These are phyloP conservation scores for Pangasius krempfi DNA, from an alignment of 2,797 vertebrate genomes.

Conservation along the genomic window DNA sequence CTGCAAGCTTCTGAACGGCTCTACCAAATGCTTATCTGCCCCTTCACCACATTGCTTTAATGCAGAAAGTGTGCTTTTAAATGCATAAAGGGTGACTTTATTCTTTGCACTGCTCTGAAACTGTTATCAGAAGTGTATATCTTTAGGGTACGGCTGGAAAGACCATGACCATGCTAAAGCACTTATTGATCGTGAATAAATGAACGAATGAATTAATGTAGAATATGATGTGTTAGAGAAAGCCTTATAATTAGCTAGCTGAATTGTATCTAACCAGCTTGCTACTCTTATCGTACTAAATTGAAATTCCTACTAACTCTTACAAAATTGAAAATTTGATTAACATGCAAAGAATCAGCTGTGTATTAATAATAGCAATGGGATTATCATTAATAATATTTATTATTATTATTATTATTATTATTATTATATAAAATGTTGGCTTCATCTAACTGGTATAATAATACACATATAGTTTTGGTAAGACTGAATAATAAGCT, in stretches of 20 bases:
- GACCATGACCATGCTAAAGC: neutral
- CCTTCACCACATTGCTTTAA: conserved; percentile 2
- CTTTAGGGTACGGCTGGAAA: neutral
- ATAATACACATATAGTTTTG: neutral
- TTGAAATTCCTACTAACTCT: neutral
- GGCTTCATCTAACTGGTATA: neutral
- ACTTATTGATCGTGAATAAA: neutral
- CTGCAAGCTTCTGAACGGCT: conserved; percentile 6
- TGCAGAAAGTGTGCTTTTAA: conserved; percentile 4
- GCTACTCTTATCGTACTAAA: neutral
- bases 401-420: neutral
- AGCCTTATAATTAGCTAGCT: neutral
- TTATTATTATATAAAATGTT: neutral
- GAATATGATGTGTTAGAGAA: neutral
- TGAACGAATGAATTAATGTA: neutral
- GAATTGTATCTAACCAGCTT: neutral
- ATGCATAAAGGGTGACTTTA: conserved; percentile 6
- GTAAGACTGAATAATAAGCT: neutral
- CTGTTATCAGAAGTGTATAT: neutral
- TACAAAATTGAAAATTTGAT: neutral
- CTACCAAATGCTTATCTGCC: neutral
- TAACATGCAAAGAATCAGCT: neutral
- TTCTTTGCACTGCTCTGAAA: neutral
- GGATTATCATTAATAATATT: neutral
- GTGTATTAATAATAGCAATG: neutral